Evolutionary conservation across 2,888 invertebrate species (phyloP), one percentile per base, ranked within the genome.

Genomic region (Ochropleura leucogaster): DNA sequence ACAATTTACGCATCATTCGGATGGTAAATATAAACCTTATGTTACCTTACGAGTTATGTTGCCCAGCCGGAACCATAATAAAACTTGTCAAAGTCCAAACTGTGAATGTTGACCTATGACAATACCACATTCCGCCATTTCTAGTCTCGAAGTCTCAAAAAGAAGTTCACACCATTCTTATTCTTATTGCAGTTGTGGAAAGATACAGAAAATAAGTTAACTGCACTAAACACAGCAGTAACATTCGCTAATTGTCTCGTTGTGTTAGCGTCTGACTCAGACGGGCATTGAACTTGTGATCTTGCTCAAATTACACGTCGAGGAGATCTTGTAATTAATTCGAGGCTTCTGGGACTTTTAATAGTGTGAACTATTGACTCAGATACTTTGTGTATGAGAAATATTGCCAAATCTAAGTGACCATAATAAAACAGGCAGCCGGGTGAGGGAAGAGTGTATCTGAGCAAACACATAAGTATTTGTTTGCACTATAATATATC

Each of bases 191-290:
- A 18, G 6, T 40, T 53, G 16, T 60, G 47, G 42, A 59, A 69
- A 69, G 5, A 67, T 66, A 70, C 59, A 66, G 65, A 66, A 53
- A 74, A 16, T 42, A n/a, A 16, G 49, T 76, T 71, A 70, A 53
- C 12, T 71, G 16, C 20, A 70, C 44, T 73, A 68, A 74, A 72
- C 68, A 65, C 65, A 18, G 42, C 14, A n/a, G 60, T 51, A 73
- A 20, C 16, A 66, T 60, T 67, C 59, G 79, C 80, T 87, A 87
- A 86, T 80, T 79, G 65, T 65, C 42, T 76, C 59, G 72, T 71
- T 69, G 60, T 72, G 72, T 46, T 53, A 16, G 46, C n/a, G 10
- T 53, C 63, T 71, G 82, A 84, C 47, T 82, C 87, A 84, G 47
- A n/a, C 62, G 73, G 76, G 40, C 80, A 72, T 72, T 86, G 78